phyloP scores from a whole-genome alignment of 2,113 vertebrate species.

The Apteryx mantelli region DNA sequence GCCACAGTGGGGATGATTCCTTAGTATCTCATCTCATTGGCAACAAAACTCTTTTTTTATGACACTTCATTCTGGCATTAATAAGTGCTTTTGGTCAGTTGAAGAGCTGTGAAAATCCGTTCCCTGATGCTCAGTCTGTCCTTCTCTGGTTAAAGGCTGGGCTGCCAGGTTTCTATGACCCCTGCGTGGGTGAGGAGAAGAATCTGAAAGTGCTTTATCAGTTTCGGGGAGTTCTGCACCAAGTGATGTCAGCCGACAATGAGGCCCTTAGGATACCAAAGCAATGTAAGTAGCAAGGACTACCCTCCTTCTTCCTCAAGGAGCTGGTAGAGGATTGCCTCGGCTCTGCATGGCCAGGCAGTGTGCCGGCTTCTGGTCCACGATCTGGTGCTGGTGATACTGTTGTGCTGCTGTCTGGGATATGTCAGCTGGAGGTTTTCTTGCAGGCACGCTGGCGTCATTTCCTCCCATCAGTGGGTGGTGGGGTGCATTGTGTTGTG shows the following conservation, averaged over 20 bases:
- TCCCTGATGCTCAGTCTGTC: background rate
- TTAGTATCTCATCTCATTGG: background rate
- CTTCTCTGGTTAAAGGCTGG: conserved; percentile 81
- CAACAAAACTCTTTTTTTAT: background rate
- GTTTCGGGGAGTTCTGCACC: conserved; percentile 96
- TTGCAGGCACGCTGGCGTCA: background rate
- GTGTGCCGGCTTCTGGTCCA: background rate
- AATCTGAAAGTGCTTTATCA: conserved; percentile 97
- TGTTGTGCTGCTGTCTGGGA: no score
- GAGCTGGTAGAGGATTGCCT: background rate
- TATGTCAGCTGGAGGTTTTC: background rate
- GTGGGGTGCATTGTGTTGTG: background rate
- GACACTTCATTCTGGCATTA: background rate
- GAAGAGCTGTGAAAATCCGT: background rate
- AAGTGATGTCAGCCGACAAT: conserved; percentile 90
- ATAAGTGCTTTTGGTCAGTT: background rate
- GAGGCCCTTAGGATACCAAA: conserved; percentile 99
- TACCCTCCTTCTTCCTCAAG: background rate
- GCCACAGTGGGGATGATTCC: background rate
- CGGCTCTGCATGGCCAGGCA: background rate
- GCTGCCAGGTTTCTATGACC: conserved; percentile 97
- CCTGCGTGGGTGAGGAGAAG: conserved; percentile 97
- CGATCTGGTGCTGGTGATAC: background rate
- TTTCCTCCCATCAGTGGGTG: background rate
- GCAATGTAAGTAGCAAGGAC: conserved; percentile 88